Conservation (phyloP, 2,797 vertebrate species). For the Steatocranus sp. region DNA sequence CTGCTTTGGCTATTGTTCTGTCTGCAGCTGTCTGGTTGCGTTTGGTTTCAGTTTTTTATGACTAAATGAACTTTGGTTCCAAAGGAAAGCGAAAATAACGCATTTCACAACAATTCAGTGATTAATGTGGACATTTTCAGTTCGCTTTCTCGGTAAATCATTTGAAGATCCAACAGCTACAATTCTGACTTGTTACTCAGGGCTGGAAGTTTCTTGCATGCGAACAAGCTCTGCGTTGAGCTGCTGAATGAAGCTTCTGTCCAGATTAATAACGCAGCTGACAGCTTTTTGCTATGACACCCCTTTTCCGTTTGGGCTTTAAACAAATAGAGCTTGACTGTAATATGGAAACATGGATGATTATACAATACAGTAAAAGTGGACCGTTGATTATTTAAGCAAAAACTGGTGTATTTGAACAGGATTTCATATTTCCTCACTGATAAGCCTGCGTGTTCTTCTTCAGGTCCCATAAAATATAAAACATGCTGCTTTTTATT, state of each 20-base stretch:
- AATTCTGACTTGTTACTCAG: background rate
- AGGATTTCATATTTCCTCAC: background rate
- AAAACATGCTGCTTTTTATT: background rate
- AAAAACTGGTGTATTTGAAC: background rate
- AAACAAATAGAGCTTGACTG: background rate
- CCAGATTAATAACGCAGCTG: constrained; percentile 8
- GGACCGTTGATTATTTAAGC: background rate
- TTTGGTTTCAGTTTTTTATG: background rate
- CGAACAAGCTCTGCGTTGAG: constrained; percentile 22
- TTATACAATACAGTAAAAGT: background rate
- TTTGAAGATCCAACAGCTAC: background rate
- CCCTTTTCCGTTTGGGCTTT: background rate
- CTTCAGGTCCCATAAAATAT: constrained; percentile 3
- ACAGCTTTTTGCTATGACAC: background rate
- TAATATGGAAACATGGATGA: background rate
- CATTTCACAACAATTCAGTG: background rate
- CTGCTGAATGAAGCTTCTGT: constrained; percentile 48
- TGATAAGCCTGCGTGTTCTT: background rate
- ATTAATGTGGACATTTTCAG: background rate
- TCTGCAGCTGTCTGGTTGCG: constrained; percentile 18
- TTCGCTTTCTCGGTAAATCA: background rate
- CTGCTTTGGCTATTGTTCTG: constrained; percentile 17
- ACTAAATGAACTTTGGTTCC: background rate
- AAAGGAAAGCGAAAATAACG: background rate
- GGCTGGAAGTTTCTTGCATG: constrained; percentile 19